These are phyloP conservation scores for Morus bassanus DNA, from an alignment of 2,797 vertebrate genomes.

Conservation along the genomic window DNA sequence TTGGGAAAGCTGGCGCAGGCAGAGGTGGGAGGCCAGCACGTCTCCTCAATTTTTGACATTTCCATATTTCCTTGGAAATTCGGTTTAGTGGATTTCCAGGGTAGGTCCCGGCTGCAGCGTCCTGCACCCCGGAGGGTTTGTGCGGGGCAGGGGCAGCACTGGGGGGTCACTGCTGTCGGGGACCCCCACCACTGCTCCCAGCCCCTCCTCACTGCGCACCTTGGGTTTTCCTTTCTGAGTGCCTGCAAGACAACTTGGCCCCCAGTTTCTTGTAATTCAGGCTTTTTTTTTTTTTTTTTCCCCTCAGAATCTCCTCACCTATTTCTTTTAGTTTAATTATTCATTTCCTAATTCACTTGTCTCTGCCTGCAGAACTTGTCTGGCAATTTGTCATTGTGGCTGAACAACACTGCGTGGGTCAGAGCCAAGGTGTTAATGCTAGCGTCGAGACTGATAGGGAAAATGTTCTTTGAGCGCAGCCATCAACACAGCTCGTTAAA, in stretches of 20 bases:
- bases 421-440: background rate
- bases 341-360: background rate
- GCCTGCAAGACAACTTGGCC: fast-evolving
- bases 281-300: no score
- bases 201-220: background rate
- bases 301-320: background rate
- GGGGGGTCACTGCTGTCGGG: background rate
- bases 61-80: fast-evolving
- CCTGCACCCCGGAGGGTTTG: background rate
- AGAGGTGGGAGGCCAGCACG: background rate
- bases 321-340: constrained; percentile 21
- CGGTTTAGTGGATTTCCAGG: fast-evolving
- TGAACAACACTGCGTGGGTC: background rate
- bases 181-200: background rate
- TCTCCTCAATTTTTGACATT: fast-evolving
- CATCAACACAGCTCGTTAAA: background rate
- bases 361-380: background rate
- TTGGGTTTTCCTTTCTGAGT: background rate
- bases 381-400: background rate
- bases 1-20: fast-evolving
- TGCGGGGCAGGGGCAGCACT: background rate
- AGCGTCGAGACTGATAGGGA: background rate
- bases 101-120: background rate
- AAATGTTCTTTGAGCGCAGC: background rate
- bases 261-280: background rate